Evolutionary conservation across 1,140 invertebrate genomes (phyloP), one percentile per base, ranked within the genome.

Genomic region (Drosophila busckii): DNA sequence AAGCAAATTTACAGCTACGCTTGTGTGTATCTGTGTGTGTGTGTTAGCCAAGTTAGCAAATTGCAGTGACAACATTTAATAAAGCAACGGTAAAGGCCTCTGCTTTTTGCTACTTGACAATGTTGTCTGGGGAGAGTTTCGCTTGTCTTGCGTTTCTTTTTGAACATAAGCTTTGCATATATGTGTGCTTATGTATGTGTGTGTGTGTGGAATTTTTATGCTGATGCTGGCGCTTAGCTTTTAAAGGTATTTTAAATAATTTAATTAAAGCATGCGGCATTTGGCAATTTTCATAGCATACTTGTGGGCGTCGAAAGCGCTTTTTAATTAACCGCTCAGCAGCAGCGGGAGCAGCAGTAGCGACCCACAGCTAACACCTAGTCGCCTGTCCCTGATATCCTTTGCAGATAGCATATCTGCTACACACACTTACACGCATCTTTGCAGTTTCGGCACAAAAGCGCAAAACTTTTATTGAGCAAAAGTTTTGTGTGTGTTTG

Each of bases 401-500:
- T n/a, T n/a, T n/a, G n/a, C n/a, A n/a, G n/a, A n/a, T n/a, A n/a
- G n/a, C n/a, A n/a, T n/a, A n/a, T n/a, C n/a, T n/a, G n/a, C n/a
- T n/a, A n/a, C n/a, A n/a, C n/a, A n/a, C n/a, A n/a, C n/a, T n/a
- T n/a, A n/a, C n/a, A n/a, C n/a, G n/a, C n/a, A n/a, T n/a, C n/a
- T n/a, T n/a, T n/a, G n/a, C n/a, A n/a, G n/a, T n/a, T n/a, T n/a
- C n/a, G n/a, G 75, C 73, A 78, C 82, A 73, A 82, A 68, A 73
- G 53, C 75, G 53, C 13, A 78, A 78, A 78, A 53, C n/a, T 82
- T 78, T 82, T 56, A 49, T 52, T 55, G 52, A n/a, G n/a, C 32
- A 56, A 78, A 78, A 78, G 45, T 78, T 78, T 73, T 25, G n/a
- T n/a, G n/a, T 28, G 37, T 82, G 75, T 82, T 82, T 78, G 75